A percentile compares a stretch with the other conserved stretches of the same genome.
phyloP scores from a whole-genome alignment of 2,113 vertebrate genomes.

The Oncorhynchus tshawytscha region DNA sequence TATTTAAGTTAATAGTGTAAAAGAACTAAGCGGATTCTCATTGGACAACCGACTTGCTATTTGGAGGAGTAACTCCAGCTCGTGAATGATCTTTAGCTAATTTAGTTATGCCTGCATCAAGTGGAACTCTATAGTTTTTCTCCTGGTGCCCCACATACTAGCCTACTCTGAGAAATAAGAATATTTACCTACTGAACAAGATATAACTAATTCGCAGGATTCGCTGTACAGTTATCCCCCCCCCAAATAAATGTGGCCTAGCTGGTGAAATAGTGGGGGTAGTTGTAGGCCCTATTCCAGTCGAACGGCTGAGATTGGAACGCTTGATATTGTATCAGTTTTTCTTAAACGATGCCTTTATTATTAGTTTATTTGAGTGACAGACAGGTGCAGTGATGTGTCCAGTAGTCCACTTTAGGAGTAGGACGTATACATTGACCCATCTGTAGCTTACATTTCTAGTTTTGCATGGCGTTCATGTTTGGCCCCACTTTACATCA shows the following conservation, averaged over 20 bases:
- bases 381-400: no score
- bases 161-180: background rate
- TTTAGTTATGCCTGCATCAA: constrained; percentile 24
- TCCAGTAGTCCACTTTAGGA: no score
- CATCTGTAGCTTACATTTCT: no score
- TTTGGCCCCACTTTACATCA: no score
- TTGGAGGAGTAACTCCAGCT: background rate
- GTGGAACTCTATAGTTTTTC: constrained; percentile 25
- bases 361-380: no score
- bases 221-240: background rate
- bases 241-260: background rate
- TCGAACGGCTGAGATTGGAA: no score
- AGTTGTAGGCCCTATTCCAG: no score
- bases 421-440: no score
- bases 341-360: no score
- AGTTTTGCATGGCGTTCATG: no score
- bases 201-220: background rate
- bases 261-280: no score
- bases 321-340: no score
- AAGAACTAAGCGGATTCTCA: constrained; percentile 9
- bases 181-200: background rate
- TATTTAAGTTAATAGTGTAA: background rate
- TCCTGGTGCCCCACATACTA: background rate
- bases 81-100: background rate
- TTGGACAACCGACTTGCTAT: constrained; percentile 3